Evolutionary conservation across 1,140 invertebrate species (phyloP), one percentile per base, ranked within the genome.

Genomic region (Penaeus indicus): DNA sequence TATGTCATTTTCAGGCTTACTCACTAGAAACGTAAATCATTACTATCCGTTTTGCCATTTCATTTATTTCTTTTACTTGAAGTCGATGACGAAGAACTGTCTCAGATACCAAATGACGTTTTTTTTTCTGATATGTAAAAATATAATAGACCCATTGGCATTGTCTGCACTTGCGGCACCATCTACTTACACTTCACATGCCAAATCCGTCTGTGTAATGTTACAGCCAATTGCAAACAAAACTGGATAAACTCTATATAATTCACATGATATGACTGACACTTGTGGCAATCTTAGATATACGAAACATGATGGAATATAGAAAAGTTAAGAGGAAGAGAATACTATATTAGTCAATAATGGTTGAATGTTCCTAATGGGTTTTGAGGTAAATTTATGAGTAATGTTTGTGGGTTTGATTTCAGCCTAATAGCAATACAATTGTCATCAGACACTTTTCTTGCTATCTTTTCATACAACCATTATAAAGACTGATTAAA

Each of bases 401-500:
- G 10, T 75, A 10, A 18, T 25, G 69, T 18, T 25, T 19, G 42
- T 19, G 21, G 13, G n/a, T 25, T 25, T 75, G 25, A n/a, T 19
- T 75, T 38, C 11, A 19, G 27, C 72, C 8, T 19, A 75, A 25
- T 13, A 18, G 11, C 27, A 16, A 25, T 38, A 22, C n/a, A n/a
- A 80, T 62, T n/a, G 16, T 69, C 27, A 42, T 77, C 60, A 77
- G 19, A 79, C 72, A 88, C 64, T 82, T 82, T 83, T 67, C 79
- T 67, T 21, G 16, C 25, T 38, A 27, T 21, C 21, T 38, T 38
- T 32, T 75, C 72, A 25, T 18, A 27, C 72, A 27, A 75, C 25
- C 42, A 38, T 75, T 27, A 75, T 32, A 75, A 21, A 88, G 81
- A 84, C 82, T 83, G 42, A 63, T 84, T 79, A 88, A 86, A 88